Conservation (phyloP, 2,797 vertebrate species). For the Alauda arvensis region DNA sequence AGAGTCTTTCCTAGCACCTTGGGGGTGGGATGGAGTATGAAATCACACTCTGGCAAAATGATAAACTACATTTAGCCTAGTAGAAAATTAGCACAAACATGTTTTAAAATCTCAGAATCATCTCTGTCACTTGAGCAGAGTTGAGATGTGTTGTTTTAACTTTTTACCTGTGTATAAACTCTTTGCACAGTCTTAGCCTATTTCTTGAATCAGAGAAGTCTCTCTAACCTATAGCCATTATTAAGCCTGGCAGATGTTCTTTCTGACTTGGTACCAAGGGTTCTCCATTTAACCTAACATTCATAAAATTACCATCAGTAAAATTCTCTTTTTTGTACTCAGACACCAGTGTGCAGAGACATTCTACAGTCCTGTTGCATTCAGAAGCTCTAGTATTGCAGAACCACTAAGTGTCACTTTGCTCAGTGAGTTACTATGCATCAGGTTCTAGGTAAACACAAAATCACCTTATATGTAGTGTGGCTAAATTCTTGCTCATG, state of each 20-base stretch:
- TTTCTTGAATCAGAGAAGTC: not conserved
- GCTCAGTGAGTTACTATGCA: not conserved
- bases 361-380: not conserved
- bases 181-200: not conserved
- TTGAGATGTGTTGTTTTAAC: not conserved
- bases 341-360: not conserved
- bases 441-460: not conserved
- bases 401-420: not conserved
- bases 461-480: not conserved
- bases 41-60: constrained; percentile 3
- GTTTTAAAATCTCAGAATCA: constrained; percentile 1
- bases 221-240: not conserved
- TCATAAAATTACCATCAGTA: not conserved
- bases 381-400: not conserved
- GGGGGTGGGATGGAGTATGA: not conserved
- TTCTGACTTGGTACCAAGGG: not conserved
- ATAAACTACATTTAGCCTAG: constrained; percentile 3
- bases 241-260: not conserved
- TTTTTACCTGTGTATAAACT: not conserved
- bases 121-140: not conserved
- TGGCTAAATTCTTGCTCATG: not conserved
- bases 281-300: not conserved
- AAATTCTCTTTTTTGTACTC: not conserved
- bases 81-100: not conserved
- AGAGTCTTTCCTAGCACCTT: not conserved